These are phyloP conservation scores for Drosophila fulvimacula DNA, from an alignment of 2,888 invertebrate species.

Conservation along the genomic window DNA sequence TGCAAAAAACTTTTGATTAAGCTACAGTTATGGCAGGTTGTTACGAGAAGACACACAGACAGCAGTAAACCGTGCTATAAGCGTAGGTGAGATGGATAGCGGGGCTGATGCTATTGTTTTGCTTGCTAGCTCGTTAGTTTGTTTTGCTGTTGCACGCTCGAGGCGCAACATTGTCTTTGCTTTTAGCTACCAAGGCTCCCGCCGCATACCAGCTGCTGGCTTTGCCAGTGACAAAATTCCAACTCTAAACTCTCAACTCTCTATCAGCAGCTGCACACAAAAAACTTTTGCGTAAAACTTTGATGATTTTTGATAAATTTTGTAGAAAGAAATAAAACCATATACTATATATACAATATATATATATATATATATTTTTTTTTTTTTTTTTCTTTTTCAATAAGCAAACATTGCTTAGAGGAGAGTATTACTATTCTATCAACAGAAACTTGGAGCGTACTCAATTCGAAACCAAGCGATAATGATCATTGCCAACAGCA, in stretches of 20 bases:
- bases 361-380: conserved; percentile 7
- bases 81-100: neutral
- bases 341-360: conserved; percentile 3
- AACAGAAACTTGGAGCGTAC: conserved; percentile 53
- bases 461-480: conserved; percentile 46
- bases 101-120: conserved; percentile 66
- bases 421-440: conserved; percentile 72
- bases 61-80: conserved; percentile 1
- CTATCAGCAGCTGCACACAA: conserved; percentile 56
- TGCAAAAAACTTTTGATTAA: conserved; percentile 84
- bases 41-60: conserved; percentile 43
- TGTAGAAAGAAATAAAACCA: conserved; percentile 25
- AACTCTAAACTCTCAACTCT: conserved; percentile 36
- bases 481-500: conserved; percentile 31
- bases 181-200: conserved; percentile 34
- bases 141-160: conserved; percentile 60
- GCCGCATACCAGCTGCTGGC: conserved; percentile 4
- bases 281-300: conserved; percentile 69
- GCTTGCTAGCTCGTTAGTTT: conserved; percentile 76
- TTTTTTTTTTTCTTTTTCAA: too few species aligned
- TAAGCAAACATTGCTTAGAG: conserved; percentile 62
- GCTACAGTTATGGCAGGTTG: conserved; percentile 82
- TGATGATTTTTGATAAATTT: conserved; percentile 74
- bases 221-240: conserved; percentile 65
- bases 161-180: conserved; percentile 64